These are phyloP conservation scores for Ceryle rudis DNA, from an alignment of 2,797 vertebrate species.

Conservation along the genomic window DNA sequence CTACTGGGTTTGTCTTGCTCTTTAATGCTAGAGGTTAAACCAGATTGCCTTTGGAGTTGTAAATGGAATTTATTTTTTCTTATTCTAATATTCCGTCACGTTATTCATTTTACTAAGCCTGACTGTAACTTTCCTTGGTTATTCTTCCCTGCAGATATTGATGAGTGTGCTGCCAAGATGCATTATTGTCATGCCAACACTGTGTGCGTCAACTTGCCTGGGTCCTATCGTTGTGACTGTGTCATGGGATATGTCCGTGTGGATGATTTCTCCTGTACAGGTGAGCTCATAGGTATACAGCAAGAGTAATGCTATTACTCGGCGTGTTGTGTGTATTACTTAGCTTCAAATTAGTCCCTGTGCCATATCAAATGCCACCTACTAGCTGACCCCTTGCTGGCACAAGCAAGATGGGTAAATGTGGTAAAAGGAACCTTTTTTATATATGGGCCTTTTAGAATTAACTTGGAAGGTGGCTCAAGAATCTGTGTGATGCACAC, in stretches of 20 bases:
- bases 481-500: neutral
- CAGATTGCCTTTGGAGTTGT: neutral
- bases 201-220: slow-evolving; percentile 90
- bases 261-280: slow-evolving; percentile 95
- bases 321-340: neutral
- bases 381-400: neutral
- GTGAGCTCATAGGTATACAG: slow-evolving; percentile 69
- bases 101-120: neutral
- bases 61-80: neutral
- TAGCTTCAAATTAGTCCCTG: neutral
- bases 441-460: neutral
- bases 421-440: neutral
- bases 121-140: neutral
- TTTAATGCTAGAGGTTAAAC: neutral
- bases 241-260: slow-evolving; percentile 89
- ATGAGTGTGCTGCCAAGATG: slow-evolving; percentile 94
- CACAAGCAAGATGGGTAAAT: rapidly evolving
- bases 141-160: slow-evolving; percentile 85
- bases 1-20: neutral
- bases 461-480: neutral
- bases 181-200: slow-evolving; percentile 96
- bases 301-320: rapidly evolving
- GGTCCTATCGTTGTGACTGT: slow-evolving; percentile 92
- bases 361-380: neutral
- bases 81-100: neutral